These are phyloP conservation scores for Oncopodura yosiiana DNA, from an alignment of 1,140 invertebrate species.

Conservation along the genomic window DNA sequence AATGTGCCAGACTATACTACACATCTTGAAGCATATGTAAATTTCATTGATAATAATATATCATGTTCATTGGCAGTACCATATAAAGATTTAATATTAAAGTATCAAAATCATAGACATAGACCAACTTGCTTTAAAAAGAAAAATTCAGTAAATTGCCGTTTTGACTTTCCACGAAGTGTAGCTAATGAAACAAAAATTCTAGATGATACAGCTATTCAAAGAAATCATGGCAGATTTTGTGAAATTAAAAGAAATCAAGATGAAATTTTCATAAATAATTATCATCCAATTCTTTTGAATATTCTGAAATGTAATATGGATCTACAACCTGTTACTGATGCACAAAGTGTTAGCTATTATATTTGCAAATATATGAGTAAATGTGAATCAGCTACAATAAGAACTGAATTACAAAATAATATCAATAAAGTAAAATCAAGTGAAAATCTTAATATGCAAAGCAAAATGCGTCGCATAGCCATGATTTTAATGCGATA, in stretches of 20 bases:
- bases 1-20: constrained; percentile 31
- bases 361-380: constrained; percentile 41
- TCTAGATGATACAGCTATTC: constrained; percentile 15
- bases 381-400: constrained; percentile 38
- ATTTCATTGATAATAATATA: constrained; percentile 1
- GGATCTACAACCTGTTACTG: constrained; percentile 37
- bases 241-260: not conserved
- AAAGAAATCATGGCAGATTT: constrained; percentile 1
- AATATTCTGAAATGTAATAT: constrained; percentile 38
- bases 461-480: not conserved
- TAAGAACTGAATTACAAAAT: constrained; percentile 33
- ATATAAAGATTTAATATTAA: not conserved
- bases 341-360: constrained; percentile 38
- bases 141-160: not conserved
- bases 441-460: constrained; percentile 3
- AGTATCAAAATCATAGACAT: constrained; percentile 2
- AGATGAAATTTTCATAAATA: constrained; percentile 31
- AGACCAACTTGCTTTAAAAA: constrained; percentile 4
- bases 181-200: too few species aligned
- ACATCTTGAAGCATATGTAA: not conserved
- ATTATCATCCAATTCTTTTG: constrained; percentile 37
- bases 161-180: constrained; percentile 8
- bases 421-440: constrained; percentile 35
- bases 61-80: not conserved
- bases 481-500: constrained; percentile 14